Conservation (phyloP, 1,140 invertebrate species). For the Brachionus koreanus region DNA sequence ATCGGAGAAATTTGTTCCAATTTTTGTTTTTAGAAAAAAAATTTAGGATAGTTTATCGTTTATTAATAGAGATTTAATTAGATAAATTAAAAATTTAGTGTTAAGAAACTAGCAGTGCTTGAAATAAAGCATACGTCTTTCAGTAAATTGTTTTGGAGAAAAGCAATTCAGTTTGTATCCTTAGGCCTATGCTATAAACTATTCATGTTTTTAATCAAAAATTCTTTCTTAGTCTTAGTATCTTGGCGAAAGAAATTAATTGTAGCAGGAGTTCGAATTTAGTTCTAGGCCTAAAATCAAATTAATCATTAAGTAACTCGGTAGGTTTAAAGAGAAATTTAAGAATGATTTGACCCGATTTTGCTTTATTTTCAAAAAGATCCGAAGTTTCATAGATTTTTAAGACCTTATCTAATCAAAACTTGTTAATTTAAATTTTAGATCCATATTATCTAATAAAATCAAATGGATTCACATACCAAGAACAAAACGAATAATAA, state of each 20-base stretch:
- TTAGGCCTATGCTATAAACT: background rate
- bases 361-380: background rate
- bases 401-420: background rate
- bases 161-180: background rate
- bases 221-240: background rate
- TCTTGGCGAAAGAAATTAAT: background rate
- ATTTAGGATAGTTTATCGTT: no score
- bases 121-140: background rate
- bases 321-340: background rate
- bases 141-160: background rate
- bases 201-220: constrained; percentile 32
- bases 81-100: background rate
- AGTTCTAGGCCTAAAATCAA: background rate
- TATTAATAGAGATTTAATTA: background rate
- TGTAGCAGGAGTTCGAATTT: background rate
- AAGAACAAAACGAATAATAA: background rate
- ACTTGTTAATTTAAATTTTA: background rate
- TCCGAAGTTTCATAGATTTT: background rate
- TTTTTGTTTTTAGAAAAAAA: no score
- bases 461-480: constrained; percentile 10
- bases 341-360: background rate
- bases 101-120: background rate
- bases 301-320: constrained; percentile 10
- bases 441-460: background rate
- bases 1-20: no score